Percentiles rank a stretch among this genome's conserved stretches.
Evolutionary conservation across 2,113 vertebrate species (phyloP).

Genomic region (Oreocharis arfaki): DNA sequence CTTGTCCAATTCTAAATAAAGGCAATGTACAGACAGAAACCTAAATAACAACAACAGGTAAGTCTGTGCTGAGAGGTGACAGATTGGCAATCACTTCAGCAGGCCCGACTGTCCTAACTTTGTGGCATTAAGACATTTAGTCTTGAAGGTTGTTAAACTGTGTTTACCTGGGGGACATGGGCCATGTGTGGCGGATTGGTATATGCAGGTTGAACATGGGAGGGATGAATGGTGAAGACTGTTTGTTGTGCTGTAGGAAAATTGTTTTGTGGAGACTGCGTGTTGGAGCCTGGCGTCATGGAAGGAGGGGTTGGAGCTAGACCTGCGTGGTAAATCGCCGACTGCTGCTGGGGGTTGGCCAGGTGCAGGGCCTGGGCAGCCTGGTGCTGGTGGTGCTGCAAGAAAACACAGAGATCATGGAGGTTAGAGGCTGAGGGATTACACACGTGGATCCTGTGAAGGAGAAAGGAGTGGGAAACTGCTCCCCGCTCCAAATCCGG

Average conservation of each 20-base stretch:
- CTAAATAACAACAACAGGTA: constrained; percentile 41
- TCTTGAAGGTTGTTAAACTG: constrained; percentile 61
- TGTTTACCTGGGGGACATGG: constrained; percentile 92
- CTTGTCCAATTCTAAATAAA: constrained; percentile 53
- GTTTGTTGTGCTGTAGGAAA: constrained; percentile 94
- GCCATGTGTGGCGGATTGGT: constrained; percentile 94
- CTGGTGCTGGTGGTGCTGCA: constrained; percentile 89
- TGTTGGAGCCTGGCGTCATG: constrained; percentile 94
- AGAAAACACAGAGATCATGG: not conserved
- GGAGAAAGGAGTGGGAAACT: not conserved
- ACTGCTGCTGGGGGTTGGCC: constrained; percentile 90
- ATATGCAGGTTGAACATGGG: constrained; percentile 95
- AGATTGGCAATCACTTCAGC: constrained; percentile 55
- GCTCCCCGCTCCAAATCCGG: accelerated
- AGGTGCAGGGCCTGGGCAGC: constrained; percentile 93
- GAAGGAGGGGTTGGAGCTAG: constrained; percentile 92
- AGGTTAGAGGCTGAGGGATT: not conserved
- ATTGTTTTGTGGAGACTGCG: constrained; percentile 94
- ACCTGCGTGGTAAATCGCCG: constrained; percentile 90
- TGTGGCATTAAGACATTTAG: constrained; percentile 52
- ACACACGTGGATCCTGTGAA: accelerated
- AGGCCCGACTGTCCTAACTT: constrained; percentile 35
- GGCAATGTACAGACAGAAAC: constrained; percentile 55
- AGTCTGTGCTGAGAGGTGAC: constrained; percentile 51
- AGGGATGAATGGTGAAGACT: constrained; percentile 93